Base-by-base conservation (phyloP, 2,888 invertebrate genomes). In the Agrypnus murinus region DNA sequence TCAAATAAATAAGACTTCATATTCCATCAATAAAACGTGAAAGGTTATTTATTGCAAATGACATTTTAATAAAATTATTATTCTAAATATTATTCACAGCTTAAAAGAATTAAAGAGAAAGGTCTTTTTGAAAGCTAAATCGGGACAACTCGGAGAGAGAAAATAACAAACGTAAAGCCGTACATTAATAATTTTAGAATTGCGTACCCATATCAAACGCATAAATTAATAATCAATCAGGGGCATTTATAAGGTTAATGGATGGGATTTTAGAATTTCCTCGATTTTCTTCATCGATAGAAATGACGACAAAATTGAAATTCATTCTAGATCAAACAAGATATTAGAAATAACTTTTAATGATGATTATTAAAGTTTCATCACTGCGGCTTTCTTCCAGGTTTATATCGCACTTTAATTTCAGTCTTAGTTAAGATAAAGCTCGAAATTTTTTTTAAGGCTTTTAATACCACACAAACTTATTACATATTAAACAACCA, bases 41-140 rank as follows among this genome's bases (percentile, higher is more conserved):
- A 43, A 43, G 43, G 43, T 43, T 6, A 43, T 15, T 15, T 43
- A 12, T 46, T 46, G 19, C 9, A 46, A 46, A 46, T 17, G 46
- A 46, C 46, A 19, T 19, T 46, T 19, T 15, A 46, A 46, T 19
- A 19, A 9, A 46, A 9, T 46, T 19, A 9, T 46, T 19, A 19
- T 46, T 19, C 8, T 46, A 46, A 46, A 46, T 19, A 25, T 25
- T 25, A 25, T 25, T 25, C 25, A 46, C 46, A 19, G 17, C 1
- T 45, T 45, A 45, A 45, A 15, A 14, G 4, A 15, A 25, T 25
- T 25, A 17, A 45, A 45, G 45, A 45, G 45, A 45, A 45, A 15
- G 45, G 38, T 40, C 12, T 9, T 46, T 10, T 19, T 4, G 9
- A 46, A 46, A 46, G 15, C 10, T 19, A 46, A 45, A 46, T 1